phyloP scores from a whole-genome alignment of 2,797 vertebrate genomes.

The Mormyrus proboscirostris region DNA sequence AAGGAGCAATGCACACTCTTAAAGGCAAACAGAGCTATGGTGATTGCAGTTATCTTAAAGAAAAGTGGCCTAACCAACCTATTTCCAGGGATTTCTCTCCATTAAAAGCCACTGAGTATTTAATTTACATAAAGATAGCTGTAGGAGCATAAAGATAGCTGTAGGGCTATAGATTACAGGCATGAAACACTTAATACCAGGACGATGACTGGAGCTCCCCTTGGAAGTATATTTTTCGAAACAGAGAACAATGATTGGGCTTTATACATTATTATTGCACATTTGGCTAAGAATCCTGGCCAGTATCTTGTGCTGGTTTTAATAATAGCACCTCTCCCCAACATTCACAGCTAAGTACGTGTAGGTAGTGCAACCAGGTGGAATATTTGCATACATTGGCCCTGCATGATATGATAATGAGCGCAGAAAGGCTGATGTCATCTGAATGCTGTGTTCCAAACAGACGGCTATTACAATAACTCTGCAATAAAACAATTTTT shows the following conservation, averaged over 20 bases:
- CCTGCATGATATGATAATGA: conserved; percentile 50
- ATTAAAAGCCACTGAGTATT: not conserved
- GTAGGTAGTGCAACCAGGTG: conserved; percentile 44
- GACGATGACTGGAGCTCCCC: not conserved
- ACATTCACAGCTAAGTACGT: conserved; percentile 45
- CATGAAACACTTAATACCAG: not conserved
- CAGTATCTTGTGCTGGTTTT: not conserved
- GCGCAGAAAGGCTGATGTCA: not conserved
- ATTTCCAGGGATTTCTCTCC: not conserved
- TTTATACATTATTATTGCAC: not conserved
- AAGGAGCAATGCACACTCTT: no score
- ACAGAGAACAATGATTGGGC: not conserved
- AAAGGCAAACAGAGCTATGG: not conserved
- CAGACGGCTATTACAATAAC: not conserved
- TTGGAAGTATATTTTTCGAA: not conserved
- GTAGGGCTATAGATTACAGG: not conserved
- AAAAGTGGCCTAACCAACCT: not conserved
- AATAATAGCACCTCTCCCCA: not conserved
- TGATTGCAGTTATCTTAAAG: not conserved
- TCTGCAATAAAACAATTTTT: not conserved
- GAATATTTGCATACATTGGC: conserved; percentile 56
- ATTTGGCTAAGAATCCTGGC: not conserved
- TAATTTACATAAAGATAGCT: not conserved
- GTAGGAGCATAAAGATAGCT: not conserved
- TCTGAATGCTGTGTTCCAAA: not conserved